Conservation (phyloP, 2,888 invertebrate genomes). For the Cistogaster globosa region DNA sequence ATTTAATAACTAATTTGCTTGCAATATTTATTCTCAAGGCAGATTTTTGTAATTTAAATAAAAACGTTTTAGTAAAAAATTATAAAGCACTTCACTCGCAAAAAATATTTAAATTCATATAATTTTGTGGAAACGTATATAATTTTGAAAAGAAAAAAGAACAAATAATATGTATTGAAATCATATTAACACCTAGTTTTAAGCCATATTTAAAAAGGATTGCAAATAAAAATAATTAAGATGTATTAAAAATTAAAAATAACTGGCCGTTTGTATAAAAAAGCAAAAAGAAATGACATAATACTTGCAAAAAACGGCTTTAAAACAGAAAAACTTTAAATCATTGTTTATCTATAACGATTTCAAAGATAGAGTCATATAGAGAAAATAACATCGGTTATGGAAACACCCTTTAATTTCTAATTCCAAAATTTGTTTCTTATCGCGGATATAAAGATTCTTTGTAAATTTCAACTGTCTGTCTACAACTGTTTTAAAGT, state of each 20-base stretch:
- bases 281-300: neutral
- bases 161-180: constrained; percentile 38
- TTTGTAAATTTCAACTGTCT: no score
- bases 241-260: constrained; percentile 18
- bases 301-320: no score
- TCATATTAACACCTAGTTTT: constrained; percentile 45
- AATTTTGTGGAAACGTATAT: no score
- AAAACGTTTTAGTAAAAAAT: neutral
- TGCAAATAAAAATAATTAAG: constrained; percentile 34
- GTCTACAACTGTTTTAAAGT: no score
- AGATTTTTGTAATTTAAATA: constrained; percentile 31
- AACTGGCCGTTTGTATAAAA: neutral
- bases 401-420: no score
- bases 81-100: neutral
- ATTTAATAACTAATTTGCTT: constrained; percentile 5
- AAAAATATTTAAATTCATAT: constrained; percentile 3
- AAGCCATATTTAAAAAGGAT: constrained; percentile 47
- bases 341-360: no score
- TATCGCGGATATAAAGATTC: no score
- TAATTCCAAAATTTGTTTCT: no score
- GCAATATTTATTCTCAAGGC: constrained; percentile 17
- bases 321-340: no score
- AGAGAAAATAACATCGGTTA: no score
- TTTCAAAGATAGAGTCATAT: no score
- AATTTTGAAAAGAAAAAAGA: neutral